Evolutionary conservation across 1,140 invertebrate genomes (phyloP).

Genomic region (Eubasilissa regina): DNA sequence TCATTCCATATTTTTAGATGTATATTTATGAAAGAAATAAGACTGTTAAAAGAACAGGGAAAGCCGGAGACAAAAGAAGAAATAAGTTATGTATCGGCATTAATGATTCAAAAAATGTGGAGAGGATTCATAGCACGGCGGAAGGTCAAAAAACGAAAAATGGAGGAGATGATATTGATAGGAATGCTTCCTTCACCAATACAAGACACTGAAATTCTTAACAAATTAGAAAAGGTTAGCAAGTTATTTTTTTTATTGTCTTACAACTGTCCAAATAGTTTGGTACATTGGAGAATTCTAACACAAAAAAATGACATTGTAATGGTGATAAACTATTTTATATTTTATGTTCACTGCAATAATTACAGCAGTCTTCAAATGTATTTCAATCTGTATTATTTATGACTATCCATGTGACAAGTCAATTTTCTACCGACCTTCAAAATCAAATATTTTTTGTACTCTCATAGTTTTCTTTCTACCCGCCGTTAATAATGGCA

Average conservation of each 20-base stretch:
- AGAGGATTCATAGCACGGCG: conserved; percentile 83
- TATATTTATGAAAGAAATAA: conserved; percentile 93
- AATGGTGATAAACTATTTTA: too few relatives aligned
- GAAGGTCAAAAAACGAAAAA: conserved; percentile 79
- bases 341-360: too few relatives aligned
- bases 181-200: conserved; percentile 78
- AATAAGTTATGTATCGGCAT: conserved; percentile 76
- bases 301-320: too few relatives aligned
- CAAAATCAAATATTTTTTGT: too few relatives aligned
- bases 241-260: not conserved
- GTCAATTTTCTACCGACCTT: too few relatives aligned
- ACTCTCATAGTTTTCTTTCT: too few relatives aligned
- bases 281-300: too few relatives aligned
- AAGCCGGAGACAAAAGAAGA: conserved; percentile 75
- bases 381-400: too few relatives aligned
- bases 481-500: too few relatives aligned
- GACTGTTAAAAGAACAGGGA: conserved; percentile 81
- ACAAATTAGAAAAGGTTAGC: conserved; percentile 67
- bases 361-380: too few relatives aligned
- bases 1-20: conserved; percentile 70
- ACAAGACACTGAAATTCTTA: conserved; percentile 66
- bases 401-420: too few relatives aligned
- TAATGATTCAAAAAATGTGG: conserved; percentile 88
- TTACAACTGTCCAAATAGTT: too few relatives aligned
- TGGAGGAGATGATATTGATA: conserved; percentile 90